Evolutionary conservation across 2,888 invertebrate species (phyloP), one percentile per base, ranked within the genome.

Genomic region (Campoplex capitator): DNA sequence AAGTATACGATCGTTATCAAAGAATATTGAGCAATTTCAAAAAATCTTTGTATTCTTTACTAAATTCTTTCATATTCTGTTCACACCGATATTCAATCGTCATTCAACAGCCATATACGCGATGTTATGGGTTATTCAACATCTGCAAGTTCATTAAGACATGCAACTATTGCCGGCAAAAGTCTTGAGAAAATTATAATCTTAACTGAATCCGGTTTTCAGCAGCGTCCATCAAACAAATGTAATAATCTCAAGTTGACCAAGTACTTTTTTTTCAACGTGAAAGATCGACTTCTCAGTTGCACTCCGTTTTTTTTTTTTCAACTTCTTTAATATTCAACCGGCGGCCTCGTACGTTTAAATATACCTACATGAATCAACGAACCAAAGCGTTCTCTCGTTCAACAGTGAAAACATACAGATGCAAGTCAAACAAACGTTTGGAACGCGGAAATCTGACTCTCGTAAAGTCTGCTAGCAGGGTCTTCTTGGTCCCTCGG

Each of bases 361-460:
- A 23, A 16, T 23, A 42, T 75, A 35, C 32, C 8, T 65, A 35
- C 13, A 35, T n/a, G 58, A 74, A 65, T n/a, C 73, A 35, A 35
- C 18, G 67, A 38, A 58, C 35, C 42, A 18, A 42, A 83, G 56
- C 32, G 38, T 23, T 35, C 35, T 56, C 38, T 35, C 67, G 79
- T 76, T 62, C 54, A 67, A 45, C 38, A n/a, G 32, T 35, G 51
- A 18, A 80, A 35, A 62, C 18, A 51, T 58, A 23, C 42, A 54
- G 18, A 35, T 48, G 45, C 42, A 68, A 81, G 80, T 56, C 81
- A 84, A 84, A 84, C 80, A 86, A 81, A 73, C 73, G 76, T 16
- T 70, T 32, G 58, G 58, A n/a, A 71, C 81, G 42, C 70, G 32
- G 35, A 45, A 42, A 54, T n/a, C 45, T 51, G 45, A 58, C 71